Evolutionary conservation across 2,888 invertebrate species (phyloP).

Genomic region (Cepaea hortensis): DNA sequence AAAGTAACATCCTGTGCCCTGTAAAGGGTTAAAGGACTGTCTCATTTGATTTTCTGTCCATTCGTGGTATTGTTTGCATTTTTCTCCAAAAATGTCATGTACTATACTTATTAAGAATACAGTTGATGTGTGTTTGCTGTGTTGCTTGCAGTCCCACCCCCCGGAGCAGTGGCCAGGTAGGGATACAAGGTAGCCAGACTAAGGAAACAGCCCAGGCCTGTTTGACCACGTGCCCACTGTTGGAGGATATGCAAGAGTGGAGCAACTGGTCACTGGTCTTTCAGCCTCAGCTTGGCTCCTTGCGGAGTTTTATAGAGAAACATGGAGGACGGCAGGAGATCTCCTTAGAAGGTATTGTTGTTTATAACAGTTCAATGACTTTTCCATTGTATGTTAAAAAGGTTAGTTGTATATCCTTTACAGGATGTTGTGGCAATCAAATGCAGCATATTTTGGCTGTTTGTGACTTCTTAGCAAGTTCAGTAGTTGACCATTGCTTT

Average conservation of each 20-base stretch:
- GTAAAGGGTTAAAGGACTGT: too few species aligned
- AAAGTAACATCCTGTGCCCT: too few species aligned
- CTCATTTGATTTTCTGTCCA: too few species aligned
- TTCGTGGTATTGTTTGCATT: too few species aligned
- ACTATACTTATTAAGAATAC: too few species aligned
- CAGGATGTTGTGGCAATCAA: background rate
- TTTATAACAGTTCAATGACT: background rate
- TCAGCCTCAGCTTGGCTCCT: slow-evolving; percentile 71
- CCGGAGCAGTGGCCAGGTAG: slow-evolving; percentile 56
- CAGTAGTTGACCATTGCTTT: too few species aligned
- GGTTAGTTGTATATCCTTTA: too few species aligned
- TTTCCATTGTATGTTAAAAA: background rate
- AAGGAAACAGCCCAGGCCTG: slow-evolving; percentile 70
- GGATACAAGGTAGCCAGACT: slow-evolving; percentile 69
- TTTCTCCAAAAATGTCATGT: too few species aligned
- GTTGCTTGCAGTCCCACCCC: slow-evolving; percentile 39
- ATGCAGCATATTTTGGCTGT: too few species aligned
- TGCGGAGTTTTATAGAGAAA: slow-evolving; percentile 72
- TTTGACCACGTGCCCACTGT: slow-evolving; percentile 72
- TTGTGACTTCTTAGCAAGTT: too few species aligned
- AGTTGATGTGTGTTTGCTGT: too few species aligned
- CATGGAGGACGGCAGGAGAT: slow-evolving; percentile 67
- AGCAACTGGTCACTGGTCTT: slow-evolving; percentile 73
- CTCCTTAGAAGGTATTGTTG: slow-evolving; percentile 60
- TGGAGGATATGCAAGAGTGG: slow-evolving; percentile 71